phyloP scores from a whole-genome alignment of 2,888 invertebrate species.

The Xestoiulus laeticollis region DNA sequence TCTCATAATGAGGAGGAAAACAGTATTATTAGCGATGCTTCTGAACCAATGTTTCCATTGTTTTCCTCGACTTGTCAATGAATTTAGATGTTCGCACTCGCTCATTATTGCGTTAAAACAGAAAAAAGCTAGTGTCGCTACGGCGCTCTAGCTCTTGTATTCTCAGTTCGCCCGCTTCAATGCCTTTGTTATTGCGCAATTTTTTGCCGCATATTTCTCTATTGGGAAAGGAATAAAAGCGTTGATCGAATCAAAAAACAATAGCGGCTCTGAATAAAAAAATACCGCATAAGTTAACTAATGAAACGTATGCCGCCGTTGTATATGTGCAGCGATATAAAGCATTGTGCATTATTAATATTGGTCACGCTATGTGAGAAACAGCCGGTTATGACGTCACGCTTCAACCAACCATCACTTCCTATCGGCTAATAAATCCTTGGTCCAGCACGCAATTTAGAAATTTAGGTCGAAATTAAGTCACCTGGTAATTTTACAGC shows the following conservation, averaged over 20 bases:
- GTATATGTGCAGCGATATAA: background rate
- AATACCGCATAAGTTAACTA: background rate
- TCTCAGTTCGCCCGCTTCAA: background rate
- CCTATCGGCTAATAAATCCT: background rate
- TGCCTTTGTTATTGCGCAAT: background rate
- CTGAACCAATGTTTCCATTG: background rate
- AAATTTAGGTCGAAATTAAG: background rate
- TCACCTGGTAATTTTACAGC: background rate
- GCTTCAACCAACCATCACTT: background rate
- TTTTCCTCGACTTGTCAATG: background rate
- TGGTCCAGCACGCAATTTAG: background rate
- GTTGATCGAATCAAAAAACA: slow-evolving; percentile 26
- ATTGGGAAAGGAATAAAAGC: background rate
- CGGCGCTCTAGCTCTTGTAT: background rate
- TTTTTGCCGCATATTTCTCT: background rate
- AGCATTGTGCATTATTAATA: background rate
- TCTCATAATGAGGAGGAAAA: slow-evolving; percentile 14
- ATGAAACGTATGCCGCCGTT: background rate
- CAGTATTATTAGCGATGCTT: background rate
- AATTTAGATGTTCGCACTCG: background rate
- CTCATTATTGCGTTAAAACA: background rate
- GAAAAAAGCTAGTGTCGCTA: background rate
- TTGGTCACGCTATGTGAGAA: background rate
- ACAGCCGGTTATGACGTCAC: background rate
- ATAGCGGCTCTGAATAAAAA: background rate